Percentiles rank a stretch among this genome's conserved stretches.
These are phyloP conservation scores for Papilio polyxenes DNA, from an alignment of 1,140 invertebrate genomes.

Conservation along the genomic window DNA sequence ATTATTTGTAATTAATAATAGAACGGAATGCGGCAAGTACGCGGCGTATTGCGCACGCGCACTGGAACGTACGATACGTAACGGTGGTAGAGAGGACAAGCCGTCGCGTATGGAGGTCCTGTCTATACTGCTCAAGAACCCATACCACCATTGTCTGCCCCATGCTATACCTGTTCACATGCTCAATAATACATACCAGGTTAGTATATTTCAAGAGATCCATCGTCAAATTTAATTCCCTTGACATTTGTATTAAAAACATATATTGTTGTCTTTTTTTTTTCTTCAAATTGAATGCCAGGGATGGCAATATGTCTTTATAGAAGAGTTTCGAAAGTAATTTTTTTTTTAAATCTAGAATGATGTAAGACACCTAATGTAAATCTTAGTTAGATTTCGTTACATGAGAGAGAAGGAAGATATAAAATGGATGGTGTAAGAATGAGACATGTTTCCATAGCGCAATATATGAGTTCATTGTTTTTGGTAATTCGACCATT, in stretches of 20 bases:
- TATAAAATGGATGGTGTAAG: neutral
- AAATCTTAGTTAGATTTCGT: neutral
- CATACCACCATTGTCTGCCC: constrained; percentile 97
- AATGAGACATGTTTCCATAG: neutral
- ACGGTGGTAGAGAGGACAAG: constrained; percentile 92
- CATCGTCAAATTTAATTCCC: too few species aligned
- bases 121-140: constrained; percentile 97
- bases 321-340: too few species aligned
- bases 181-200: constrained; percentile 95
- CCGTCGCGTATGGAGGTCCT: constrained; percentile 98
- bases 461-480: too few species aligned
- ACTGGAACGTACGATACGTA: constrained; percentile 91
- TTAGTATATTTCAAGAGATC: constrained; percentile 54
- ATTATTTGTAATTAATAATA: constrained; percentile 54
- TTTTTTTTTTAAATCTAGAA: neutral
- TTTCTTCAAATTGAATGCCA: too few species aligned
- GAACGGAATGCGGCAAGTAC: constrained; percentile 97
- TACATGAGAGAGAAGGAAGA: neutral
- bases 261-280: neutral
- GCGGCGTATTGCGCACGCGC: constrained; percentile 97
- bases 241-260: neutral
- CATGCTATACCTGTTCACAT: constrained; percentile 98
- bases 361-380: neutral
- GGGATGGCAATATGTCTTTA: too few species aligned
- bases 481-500: too few species aligned